Conservation (phyloP, 1,140 invertebrate genomes). For the Solenopsis invicta region DNA sequence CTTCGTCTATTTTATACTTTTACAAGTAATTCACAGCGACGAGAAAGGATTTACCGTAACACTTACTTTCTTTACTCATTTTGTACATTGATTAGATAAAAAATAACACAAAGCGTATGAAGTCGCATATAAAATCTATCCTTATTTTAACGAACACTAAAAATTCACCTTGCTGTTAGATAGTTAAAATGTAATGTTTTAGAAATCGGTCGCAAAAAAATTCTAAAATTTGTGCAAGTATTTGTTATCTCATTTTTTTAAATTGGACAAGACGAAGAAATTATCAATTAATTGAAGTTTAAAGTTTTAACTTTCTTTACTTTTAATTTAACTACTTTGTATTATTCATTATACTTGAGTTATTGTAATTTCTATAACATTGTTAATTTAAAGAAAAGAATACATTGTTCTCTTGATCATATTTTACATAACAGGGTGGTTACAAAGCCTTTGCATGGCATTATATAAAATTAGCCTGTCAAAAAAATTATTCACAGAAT, state of each 20-base stretch:
- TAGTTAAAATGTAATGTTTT: not conserved
- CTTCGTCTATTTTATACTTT: too few species aligned
- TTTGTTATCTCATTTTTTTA: not conserved
- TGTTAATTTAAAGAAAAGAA: slow-evolving; percentile 20
- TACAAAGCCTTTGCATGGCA: not conserved
- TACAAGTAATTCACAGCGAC: too few species aligned
- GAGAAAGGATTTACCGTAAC: too few species aligned
- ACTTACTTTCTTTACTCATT: too few species aligned
- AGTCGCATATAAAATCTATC: too few species aligned
- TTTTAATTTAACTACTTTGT: not conserved
- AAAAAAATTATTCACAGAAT: not conserved
- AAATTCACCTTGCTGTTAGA: too few species aligned
- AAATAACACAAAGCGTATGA: too few species aligned
- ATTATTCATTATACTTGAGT: not conserved
- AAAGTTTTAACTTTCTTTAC: not conserved
- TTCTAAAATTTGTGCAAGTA: not conserved
- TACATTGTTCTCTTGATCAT: not conserved
- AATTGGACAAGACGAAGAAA: not conserved
- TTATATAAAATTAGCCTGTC: not conserved
- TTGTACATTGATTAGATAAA: too few species aligned
- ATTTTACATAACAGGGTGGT: not conserved
- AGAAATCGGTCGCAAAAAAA: not conserved
- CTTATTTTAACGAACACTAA: too few species aligned
- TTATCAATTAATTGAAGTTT: not conserved
- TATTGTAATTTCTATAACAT: not conserved